Conservation (phyloP, 2,888 invertebrate genomes). For the Spodoptera exigua region DNA sequence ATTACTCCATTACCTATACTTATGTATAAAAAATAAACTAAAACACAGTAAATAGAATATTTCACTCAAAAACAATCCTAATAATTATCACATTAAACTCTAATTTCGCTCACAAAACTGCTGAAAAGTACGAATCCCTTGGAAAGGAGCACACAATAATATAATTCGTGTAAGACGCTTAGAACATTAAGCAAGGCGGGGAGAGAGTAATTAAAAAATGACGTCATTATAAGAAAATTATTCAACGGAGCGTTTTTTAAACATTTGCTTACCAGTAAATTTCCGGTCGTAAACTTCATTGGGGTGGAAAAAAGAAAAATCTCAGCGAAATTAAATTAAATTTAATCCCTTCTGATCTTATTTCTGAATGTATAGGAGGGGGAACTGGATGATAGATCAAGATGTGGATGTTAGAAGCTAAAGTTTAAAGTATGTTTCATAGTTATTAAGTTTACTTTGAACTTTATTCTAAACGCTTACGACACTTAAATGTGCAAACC, state of each 20-base stretch:
- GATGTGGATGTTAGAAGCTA: too few species aligned
- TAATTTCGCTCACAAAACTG: background rate
- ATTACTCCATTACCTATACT: too few species aligned
- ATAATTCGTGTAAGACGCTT: conserved; percentile 24
- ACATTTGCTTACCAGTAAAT: conserved; percentile 62
- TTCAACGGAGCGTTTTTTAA: conserved; percentile 52
- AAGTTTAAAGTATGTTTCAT: too few species aligned
- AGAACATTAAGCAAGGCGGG: conserved; percentile 14
- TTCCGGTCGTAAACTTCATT: conserved; percentile 61
- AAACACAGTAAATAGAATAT: too few species aligned
- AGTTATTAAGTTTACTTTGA: too few species aligned
- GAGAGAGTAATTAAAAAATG: conserved; percentile 55
- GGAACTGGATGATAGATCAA: background rate
- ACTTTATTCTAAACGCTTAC: too few species aligned
- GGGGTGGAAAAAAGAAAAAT: conserved; percentile 57
- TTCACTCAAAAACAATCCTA: too few species aligned
- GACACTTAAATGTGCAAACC: too few species aligned
- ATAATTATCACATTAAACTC: background rate
- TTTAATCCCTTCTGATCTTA: conserved; percentile 57
- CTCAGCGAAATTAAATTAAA: conserved; percentile 63
- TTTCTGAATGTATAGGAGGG: conserved; percentile 45
- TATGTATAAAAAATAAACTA: too few species aligned
- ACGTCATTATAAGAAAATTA: conserved; percentile 55
- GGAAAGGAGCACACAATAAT: conserved; percentile 7
- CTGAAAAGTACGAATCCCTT: conserved; percentile 12